Base-by-base conservation (phyloP, 1,140 invertebrate species). In the Ladona fulva region DNA sequence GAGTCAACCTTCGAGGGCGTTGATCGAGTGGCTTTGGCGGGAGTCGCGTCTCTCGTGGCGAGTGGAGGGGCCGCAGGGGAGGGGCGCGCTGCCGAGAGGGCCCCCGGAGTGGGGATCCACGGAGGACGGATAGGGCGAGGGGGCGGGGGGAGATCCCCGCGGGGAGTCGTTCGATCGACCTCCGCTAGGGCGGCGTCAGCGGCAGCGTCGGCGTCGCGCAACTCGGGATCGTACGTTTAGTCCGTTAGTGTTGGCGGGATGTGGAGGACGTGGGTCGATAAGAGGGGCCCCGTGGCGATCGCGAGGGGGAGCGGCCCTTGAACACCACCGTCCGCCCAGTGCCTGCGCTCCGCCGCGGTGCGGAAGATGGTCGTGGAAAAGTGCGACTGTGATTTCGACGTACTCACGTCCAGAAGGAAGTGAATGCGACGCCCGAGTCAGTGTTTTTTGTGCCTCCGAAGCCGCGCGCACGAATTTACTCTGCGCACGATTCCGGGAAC, bases 211-310 rank as follows among this genome's bases (percentile, higher is more conserved):
- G 52, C 52, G 52, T 66, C 52, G n/a, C n/a, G n/a, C 16, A 66
- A 22, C n/a, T 66, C n/a, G n/a, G 52, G n/a, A 66, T 66, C n/a
- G 29, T 12, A 66, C 3, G 52, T 22, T 66, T 22, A 66, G 29
- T 66, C 52, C 52, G 52, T 66, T 66, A 66, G 52, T 66, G 52
- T 66, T 66, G 52, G 52, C 52, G 52, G 52, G 52, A 66, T 22
- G 16, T 12, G 52, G 16, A 37, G 29, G 29, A 37, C 29, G 29
- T 37, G 29, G 29, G 29, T 37, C 29, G 29, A 37, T 37, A 37
- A 8, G 29, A 5, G 29, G 29, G 29, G 29, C 29, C 29, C 29
- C 29, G 29, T 8, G 29, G 29, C 29, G 29, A 37, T 37, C 29
- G 29, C 29, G 29, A 37, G 29, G 29, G 29, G 29, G 29, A 37